A percentile compares a stretch with the other conserved stretches of the same genome.
These are phyloP conservation scores for Ceyx margarethae DNA, from an alignment of 2,113 vertebrate species.

Conservation along the genomic window DNA sequence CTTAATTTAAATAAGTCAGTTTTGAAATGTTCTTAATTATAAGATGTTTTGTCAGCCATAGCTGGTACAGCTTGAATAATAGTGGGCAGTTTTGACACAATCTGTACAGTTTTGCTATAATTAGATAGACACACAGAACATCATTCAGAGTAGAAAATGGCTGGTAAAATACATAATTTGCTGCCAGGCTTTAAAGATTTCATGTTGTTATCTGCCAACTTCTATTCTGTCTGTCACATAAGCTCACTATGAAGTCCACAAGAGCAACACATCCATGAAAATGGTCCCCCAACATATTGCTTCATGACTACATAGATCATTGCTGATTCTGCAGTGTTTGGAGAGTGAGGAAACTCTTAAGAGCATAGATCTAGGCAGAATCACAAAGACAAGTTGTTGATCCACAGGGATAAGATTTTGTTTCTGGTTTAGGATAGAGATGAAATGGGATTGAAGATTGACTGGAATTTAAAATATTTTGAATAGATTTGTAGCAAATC, in stretches of 20 bases:
- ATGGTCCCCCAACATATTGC: background rate
- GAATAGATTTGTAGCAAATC: background rate
- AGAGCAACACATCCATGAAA: background rate
- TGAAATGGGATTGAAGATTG: background rate
- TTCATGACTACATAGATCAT: background rate
- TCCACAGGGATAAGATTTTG: background rate
- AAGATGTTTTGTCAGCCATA: background rate
- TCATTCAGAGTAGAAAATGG: background rate
- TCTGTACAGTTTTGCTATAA: conserved; percentile 9
- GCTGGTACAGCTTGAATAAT: background rate
- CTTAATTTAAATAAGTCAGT: background rate
- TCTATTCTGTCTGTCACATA: background rate
- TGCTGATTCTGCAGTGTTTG: background rate
- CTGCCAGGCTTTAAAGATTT: background rate
- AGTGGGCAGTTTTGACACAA: conserved; percentile 11
- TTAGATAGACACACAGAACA: background rate
- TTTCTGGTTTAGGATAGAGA: background rate
- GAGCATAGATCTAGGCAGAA: background rate
- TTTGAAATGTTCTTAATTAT: conserved; percentile 23
- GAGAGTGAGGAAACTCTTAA: background rate
- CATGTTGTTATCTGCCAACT: background rate
- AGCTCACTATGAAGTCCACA: background rate
- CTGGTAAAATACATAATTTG: background rate
- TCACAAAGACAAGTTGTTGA: background rate
- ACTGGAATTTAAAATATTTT: background rate